Evolutionary conservation across 2,797 vertebrate genomes (phyloP), one percentile per base, ranked within the genome.

Genomic region (Artibeus lituratus): DNA sequence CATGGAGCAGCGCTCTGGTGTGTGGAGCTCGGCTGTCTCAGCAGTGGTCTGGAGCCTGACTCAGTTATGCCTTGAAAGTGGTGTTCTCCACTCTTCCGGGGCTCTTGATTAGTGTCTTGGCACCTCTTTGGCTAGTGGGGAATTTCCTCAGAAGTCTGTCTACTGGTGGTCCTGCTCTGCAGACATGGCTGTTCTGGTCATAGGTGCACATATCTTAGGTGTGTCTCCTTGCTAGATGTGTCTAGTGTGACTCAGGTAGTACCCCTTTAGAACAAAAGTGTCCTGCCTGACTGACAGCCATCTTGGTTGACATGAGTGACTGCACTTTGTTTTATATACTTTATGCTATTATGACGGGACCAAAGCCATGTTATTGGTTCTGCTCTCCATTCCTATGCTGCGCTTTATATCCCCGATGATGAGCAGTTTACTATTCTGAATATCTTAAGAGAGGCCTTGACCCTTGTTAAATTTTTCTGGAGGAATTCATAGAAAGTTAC

Each of bases 401-500:
- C 55, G 55, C 22, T 53, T 78, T 55, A 55, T 22, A 78, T 37
- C n/a, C 51, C 35, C 2, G 85, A 47, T 51, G 14, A 42, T 73
- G 21, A 73, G 3, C 14, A 67, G 37, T 51, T 93, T 73, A 49
- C 29, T 29, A 87, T n/a, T 78, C 44, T 89, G 32, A 90, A 7
- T 89, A 57, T 65, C 69, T 74, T 85, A 76, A 67, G 53, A 91
- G 26, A 47, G 9, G 19, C 21, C 9, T 78, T 80, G 51, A 49
- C 7, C 59, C 53, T 92, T 53, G 62, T 78, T 77, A 93, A 88
- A 39, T 94, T 93, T 72, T 72, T 21, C 86, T 77, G 35, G 65
- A 53, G 35, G 55, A 88, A 91, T 89, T 78, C 78, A 55, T 67
- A 88, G 94, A 95, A 49, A 93, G 88, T 78, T 72, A 44, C 69